Conservation (phyloP, 2,888 invertebrate genomes). For the Lydus trimaculatus region DNA sequence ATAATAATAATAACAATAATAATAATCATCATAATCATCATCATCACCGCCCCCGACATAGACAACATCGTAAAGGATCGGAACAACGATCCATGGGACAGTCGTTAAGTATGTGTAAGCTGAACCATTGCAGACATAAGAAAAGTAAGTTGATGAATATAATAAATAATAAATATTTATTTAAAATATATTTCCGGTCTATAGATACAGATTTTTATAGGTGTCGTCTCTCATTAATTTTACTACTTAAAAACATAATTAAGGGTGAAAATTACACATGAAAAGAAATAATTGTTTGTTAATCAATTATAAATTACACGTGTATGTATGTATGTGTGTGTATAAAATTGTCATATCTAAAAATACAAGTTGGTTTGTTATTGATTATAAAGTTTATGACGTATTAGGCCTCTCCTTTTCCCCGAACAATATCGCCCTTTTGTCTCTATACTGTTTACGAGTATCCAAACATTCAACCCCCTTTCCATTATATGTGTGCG, state of each 20-base stretch:
- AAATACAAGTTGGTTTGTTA: neutral
- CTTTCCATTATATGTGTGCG: too few species aligned
- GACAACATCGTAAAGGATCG: constrained; percentile 35
- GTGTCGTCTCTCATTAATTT: too few species aligned
- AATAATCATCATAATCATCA: constrained; percentile 45
- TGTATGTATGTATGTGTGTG: neutral
- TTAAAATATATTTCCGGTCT: neutral
- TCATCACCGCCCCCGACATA: constrained; percentile 38
- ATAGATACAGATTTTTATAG: too few species aligned
- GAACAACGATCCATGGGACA: constrained; percentile 72
- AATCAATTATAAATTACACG: neutral
- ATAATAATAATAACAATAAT: constrained; percentile 17
- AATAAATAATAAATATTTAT: neutral
- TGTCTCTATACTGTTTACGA: neutral
- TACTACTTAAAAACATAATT: too few species aligned
- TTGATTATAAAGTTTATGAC: neutral
- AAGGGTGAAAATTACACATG: neutral
- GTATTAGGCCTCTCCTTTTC: constrained; percentile 1
- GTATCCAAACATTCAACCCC: too few species aligned
- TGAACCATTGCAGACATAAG: constrained; percentile 76
- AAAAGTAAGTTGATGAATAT: constrained; percentile 67
- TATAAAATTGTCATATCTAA: constrained; percentile 3
- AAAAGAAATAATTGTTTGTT: neutral
- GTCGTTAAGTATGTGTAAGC: constrained; percentile 83
- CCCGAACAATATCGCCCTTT: neutral